Base-by-base conservation (phyloP, 2,113 vertebrate genomes). In the Aphelocoma coerulescens region DNA sequence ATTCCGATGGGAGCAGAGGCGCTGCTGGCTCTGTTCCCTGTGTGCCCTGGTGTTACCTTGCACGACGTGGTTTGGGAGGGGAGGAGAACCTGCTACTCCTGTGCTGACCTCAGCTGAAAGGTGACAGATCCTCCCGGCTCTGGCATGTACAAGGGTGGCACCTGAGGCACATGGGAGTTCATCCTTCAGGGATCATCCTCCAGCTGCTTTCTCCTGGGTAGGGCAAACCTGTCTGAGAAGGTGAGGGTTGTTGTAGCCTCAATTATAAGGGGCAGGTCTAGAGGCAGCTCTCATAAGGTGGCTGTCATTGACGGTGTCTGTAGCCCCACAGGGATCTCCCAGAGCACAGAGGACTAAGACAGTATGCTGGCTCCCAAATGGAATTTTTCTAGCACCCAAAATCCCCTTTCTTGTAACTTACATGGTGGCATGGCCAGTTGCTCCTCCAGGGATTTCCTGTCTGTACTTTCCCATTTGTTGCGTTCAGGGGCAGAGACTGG, bases 341-440 rank as follows among this genome's bases (percentile, higher is more conserved):
- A 30, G 54, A 27, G 24, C 51, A 16, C 63, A 54, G 66, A 54
- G 67, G 74, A 28, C 32, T 37, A 49, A 21, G 58, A 4, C 43
- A 9, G 10, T 43, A 5, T 35, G 46, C 24, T 32, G 55, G 30
- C 33, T 90, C 37, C 44, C 46, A 46, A 37, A 0, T 16, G 35
- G 58, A 46, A 33, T 57, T 86, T 59, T 57, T 39, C 41, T 35
- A 43, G 68, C 57, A 33, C 22, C 30, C 22, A 5, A 1, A 43
- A 39, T 26, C 51, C 33, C 44, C n/a, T 43, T 27, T 52, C 23
- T 52, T 41, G 13, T 67, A 30, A 10, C 15, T 33, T 27, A 7
- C 0, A 2, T 6, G 28, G 21, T 75, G 54, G 21, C 44, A 11
- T 0, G 1, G 32, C 28, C 37, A 3, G 26, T 46, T 35, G 4